These are phyloP conservation scores for Sterna hirundo DNA, from an alignment of 2,113 vertebrate genomes.

Conservation along the genomic window DNA sequence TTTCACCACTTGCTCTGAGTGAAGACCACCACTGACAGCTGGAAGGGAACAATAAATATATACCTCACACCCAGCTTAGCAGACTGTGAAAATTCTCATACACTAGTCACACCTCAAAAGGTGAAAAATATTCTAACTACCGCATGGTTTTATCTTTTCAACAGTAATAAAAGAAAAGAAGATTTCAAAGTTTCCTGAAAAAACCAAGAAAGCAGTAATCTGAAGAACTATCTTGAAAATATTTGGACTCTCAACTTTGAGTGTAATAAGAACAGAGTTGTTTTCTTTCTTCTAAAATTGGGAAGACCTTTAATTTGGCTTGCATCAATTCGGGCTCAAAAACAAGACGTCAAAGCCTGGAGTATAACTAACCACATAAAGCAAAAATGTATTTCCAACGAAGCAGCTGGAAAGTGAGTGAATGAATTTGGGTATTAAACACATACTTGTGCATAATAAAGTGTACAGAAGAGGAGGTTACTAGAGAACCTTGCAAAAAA, in stretches of 20 bases:
- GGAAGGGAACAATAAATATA: not conserved
- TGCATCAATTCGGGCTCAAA: constrained; percentile 32
- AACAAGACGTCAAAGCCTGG: not conserved
- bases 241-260: not conserved
- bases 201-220: not conserved
- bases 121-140: not conserved
- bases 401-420: not conserved
- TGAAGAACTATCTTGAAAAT: not conserved
- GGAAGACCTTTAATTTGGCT: not conserved
- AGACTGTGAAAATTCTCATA: not conserved
- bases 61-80: not conserved
- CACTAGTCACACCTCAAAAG: not conserved
- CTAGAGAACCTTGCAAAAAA: constrained; percentile 36
- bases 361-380: not conserved
- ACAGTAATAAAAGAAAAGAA: not conserved
- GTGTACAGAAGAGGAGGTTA: not conserved
- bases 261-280: not conserved
- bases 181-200: not conserved
- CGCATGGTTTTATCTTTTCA: not conserved
- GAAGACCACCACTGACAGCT: not conserved
- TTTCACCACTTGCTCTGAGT: not conserved
- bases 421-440: constrained; percentile 31
- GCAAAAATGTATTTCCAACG: constrained; percentile 7
- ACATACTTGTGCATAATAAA: not conserved
- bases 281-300: not conserved